Evolutionary conservation across 2,888 invertebrate species (phyloP), one percentile per base, ranked within the genome.

Genomic region (Drosophila stalkeri): DNA sequence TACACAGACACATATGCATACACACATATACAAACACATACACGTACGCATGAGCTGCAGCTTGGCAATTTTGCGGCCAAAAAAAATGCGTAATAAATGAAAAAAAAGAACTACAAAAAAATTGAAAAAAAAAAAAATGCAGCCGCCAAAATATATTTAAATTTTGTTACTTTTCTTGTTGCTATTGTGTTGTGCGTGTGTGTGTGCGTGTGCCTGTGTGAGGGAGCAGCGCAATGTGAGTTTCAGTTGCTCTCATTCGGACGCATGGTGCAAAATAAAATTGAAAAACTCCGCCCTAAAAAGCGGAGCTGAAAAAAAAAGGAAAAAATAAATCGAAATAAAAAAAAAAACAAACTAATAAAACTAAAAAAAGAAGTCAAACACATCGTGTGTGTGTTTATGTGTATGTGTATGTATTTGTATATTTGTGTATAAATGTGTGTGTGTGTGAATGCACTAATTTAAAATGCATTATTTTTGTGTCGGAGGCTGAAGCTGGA

Each of bases 211-310:
- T 56, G 61, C 54, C 52, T 73, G 66, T 63, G 82, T 72, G 77
- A 63, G 71, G 71, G 77, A 78, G 75, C 68, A 73, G 73, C 55
- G 69, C 39, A 43, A 64, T 65, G 56, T 52, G 69, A 67, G 57
- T 75, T 65, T 65, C 73, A 57, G 73, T 72, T 82, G 31, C 71
- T 64, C 86, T 85, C 90, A 64, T 75, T 83, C 85, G 66, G 61
- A 70, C 80, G 75, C 82, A 72, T 61, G 70, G 47, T 54, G 77
- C 83, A 90, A 90, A 91, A 92, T 91, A 91, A 91, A 92, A 91
- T 88, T 89, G 90, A 92, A 92, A 92, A 92, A 92, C 92, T 91
- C 92, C 92, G 92, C 92, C 92, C 92, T 90, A 90, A 92, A 92
- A 91, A 77, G 81, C 78, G 79, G 70, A 77, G 72, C 72, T 73